Evolutionary conservation across 2,888 invertebrate genomes (phyloP), one percentile per base, ranked within the genome.

Genomic region (Stenoptilia bipunctidactyla): DNA sequence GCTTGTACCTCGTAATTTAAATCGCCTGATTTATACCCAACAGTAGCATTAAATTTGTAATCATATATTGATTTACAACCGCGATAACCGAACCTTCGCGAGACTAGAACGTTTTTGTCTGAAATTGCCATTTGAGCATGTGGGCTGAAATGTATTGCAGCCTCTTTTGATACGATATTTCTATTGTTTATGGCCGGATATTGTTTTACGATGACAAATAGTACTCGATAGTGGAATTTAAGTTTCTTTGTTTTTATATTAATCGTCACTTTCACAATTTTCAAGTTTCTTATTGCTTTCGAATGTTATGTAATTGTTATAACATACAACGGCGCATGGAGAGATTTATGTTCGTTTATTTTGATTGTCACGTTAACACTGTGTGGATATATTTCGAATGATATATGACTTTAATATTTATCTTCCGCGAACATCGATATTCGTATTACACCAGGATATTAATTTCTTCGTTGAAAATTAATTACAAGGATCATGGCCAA

Each of bases 11-110:
- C 82, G 79, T 82, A 77, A 82, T 79, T 82, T 79, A 77, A 79
- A 80, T 79, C 75, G 61, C 55, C 71, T 77, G 82, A 83, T 83
- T 83, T 83, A 83, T 77, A 71, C 63, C 63, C 75, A 80, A 82
- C 82, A 73, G 82, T 83, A 82, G 82, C 82, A 82, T 82, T 82
- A 83, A 82, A 83, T 82, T 82, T 83, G 82, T 83, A 82, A 82
- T 83, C 80, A 80, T 79, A 80, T 82, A 82, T 82, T 82, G 82
- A 83, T 83, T 83, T 83, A 83, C 77, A 73, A 67, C 67, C 45
- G 50, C 75, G 82, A 82, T 82, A 82, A 77, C 71, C 58, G 67
- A 68, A 61, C 71, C 68, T 80, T 79, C 80, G 61, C 20, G 20
- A 20, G 20, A 20, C 20, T 52, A 58, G 82, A 80, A 82, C 58